Conservation (phyloP, 2,113 vertebrate species). For the Tetraodon nigroviridis region DNA sequence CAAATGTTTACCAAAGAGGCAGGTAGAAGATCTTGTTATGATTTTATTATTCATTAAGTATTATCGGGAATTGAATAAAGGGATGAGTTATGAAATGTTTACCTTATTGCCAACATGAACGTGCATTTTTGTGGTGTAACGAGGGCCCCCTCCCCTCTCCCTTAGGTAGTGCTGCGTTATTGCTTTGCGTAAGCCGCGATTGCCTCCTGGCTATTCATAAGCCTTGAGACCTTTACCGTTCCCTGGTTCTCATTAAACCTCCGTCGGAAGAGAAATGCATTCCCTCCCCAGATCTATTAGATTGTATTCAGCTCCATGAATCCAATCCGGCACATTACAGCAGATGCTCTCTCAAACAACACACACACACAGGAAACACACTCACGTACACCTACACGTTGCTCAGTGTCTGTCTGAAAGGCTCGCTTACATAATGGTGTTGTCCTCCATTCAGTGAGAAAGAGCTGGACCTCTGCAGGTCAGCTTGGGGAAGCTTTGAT, state of each 20-base stretch:
- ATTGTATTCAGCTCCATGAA: constrained; percentile 29
- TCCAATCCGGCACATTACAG: constrained; percentile 29
- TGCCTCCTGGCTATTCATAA: constrained; percentile 44
- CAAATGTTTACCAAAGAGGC: background rate
- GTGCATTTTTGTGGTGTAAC: constrained; percentile 9
- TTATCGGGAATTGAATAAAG: constrained; percentile 8
- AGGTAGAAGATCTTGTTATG: background rate
- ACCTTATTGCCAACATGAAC: background rate
- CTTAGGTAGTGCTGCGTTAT: constrained; percentile 8
- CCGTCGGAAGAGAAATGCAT: constrained; percentile 16
- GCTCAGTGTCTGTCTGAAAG: no score
- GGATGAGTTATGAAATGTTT: background rate
- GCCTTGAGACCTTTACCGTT: constrained; percentile 25
- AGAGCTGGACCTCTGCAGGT: no score
- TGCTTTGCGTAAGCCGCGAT: constrained; percentile 8
- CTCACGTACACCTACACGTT: constrained; percentile 3
- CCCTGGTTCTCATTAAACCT: constrained; percentile 43
- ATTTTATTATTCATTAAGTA: constrained; percentile 10
- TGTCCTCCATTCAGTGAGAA: no score
- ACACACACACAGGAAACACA: background rate
- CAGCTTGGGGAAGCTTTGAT: no score
- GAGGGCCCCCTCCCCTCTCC: background rate
- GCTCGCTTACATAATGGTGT: no score
- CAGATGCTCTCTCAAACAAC: constrained; percentile 11
- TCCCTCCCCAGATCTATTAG: constrained; percentile 33